Base-by-base conservation (phyloP, 2,888 invertebrate species). In the Hirtodrosophila confusa region DNA sequence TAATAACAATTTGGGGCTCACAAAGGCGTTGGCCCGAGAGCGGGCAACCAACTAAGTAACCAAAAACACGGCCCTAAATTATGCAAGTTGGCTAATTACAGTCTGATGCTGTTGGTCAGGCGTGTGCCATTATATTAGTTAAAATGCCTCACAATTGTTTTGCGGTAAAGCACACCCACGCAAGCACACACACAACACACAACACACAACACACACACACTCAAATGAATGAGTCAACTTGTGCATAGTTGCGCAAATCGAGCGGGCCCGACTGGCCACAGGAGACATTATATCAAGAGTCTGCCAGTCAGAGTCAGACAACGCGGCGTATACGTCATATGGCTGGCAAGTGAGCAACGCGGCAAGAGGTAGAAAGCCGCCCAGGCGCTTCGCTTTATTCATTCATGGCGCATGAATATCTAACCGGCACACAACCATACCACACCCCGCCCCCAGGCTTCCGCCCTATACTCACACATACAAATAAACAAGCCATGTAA, bases 181-280 rank as follows among this genome's bases (percentile, higher is more conserved):
- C 60, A 29, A 35, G 41, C 31, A 27, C 56, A 27, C 11, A 35
- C 36, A 57, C 11, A 43, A 12, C 27, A 27, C 24, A 27, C 37
- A 54, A 10, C 54, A 50, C 48, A 55, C 45, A 37, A 51, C 45
- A 37, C n/a, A 35, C 48, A 36, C 6, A 49, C 17, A 17, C 12
- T 27, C 7, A 51, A 7, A 11, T 43, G 56, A 53, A 72, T 82
- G 84, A 83, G 86, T 77, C 82, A 80, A 80, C 86, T 76, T 83
- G 74, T 86, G 71, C 76, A 66, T 60, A 72, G 80, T 86, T 82
- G 73, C 71, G 80, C 87, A 83, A 82, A 86, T 80, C 75, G 84
- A 57, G 73, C 63, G 58, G 54, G 54, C 48, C 56, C 54, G 57
- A 66, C 77, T 67, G 80, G 68, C 65, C 80, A 71, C 82, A 51